Conservation (phyloP, 2,888 invertebrate species). For the Gandaritis pyraliata region DNA sequence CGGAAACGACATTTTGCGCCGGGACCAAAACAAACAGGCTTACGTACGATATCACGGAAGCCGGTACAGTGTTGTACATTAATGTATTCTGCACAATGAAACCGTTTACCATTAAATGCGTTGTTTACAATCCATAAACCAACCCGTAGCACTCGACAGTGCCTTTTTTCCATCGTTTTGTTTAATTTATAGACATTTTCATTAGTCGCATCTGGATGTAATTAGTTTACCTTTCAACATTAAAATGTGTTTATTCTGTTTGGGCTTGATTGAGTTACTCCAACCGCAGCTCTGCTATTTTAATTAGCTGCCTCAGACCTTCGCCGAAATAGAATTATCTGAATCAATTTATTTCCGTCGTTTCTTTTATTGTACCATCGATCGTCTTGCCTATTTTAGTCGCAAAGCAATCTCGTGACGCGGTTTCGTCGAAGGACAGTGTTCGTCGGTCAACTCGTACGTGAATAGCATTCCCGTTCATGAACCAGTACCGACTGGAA, state of each 20-base stretch:
- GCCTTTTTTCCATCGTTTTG: slow-evolving; percentile 28
- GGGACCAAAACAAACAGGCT: slow-evolving; percentile 20
- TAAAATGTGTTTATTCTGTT: slow-evolving; percentile 31
- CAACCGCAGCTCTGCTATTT: slow-evolving; percentile 22
- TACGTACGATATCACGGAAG: slow-evolving; percentile 1
- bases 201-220: slow-evolving; percentile 36
- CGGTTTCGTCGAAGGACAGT: slow-evolving; percentile 9
- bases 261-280: slow-evolving; percentile 29
- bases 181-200: slow-evolving; percentile 28
- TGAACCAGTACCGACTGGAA: background rate
- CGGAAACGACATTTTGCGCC: slow-evolving; percentile 12
- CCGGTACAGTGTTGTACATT: slow-evolving; percentile 11
- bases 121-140: slow-evolving; percentile 23
- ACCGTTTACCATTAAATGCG: slow-evolving; percentile 22
- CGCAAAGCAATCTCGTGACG: slow-evolving; percentile 13
- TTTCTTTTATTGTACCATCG: slow-evolving; percentile 15
- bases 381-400: slow-evolving; percentile 16
- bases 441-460: slow-evolving; percentile 18
- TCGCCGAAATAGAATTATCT: slow-evolving; percentile 13
- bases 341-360: slow-evolving; percentile 13
- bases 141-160: slow-evolving; percentile 19
- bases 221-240: slow-evolving; percentile 29
- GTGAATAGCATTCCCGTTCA: slow-evolving; percentile 10
- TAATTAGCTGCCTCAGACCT: slow-evolving; percentile 13
- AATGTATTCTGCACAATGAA: slow-evolving; percentile 8